A percentile compares a stretch with the other conserved stretches of the same genome.
Evolutionary conservation across 2,888 invertebrate genomes (phyloP).

Genomic region (Drosophila merina): DNA sequence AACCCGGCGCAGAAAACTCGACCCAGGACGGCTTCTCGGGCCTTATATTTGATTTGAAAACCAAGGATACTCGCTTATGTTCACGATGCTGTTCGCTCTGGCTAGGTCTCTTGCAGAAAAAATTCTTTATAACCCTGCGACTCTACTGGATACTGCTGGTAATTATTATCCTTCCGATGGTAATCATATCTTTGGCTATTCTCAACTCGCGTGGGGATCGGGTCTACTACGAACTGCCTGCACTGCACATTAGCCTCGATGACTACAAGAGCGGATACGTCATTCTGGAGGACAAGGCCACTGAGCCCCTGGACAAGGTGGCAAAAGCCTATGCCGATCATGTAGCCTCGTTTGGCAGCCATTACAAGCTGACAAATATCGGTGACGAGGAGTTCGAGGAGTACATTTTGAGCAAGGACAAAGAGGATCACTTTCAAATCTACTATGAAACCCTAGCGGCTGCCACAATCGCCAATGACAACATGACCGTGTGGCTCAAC

Average conservation of each 20-base stretch:
- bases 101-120: conserved; percentile 85
- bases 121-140: conserved; percentile 4
- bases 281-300: conserved; percentile 15
- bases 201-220: conserved; percentile 19
- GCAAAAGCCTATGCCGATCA: conserved; percentile 63
- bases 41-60: conserved; percentile 20
- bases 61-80: background rate
- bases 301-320: conserved; percentile 75
- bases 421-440: conserved; percentile 8
- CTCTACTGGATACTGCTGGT: conserved; percentile 21
- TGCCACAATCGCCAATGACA: conserved; percentile 83
- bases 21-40: background rate
- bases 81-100: conserved; percentile 64
- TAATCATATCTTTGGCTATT: conserved; percentile 30
- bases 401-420: conserved; percentile 45
- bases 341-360: background rate
- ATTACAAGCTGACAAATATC: conserved; percentile 6
- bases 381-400: conserved; percentile 25
- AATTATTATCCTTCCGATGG: conserved; percentile 24
- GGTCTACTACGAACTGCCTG: conserved; percentile 19
- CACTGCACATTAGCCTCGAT: conserved; percentile 11
- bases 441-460: conserved; percentile 85
- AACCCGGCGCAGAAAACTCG: background rate
- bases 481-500: conserved; percentile 89
- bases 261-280: conserved; percentile 8